Conservation (phyloP, 2,888 invertebrate species). For the Mayetiola destructor region DNA sequence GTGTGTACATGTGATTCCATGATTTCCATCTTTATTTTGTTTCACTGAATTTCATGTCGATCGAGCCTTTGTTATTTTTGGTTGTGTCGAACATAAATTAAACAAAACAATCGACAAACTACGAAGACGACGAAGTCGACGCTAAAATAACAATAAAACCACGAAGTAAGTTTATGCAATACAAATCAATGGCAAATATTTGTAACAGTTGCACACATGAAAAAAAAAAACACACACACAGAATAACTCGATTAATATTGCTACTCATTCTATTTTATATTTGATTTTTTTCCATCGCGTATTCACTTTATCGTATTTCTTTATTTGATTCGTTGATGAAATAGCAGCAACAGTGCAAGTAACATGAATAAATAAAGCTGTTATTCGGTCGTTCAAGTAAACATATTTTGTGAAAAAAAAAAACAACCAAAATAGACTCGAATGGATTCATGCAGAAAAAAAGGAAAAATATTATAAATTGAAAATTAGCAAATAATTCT, state of each 20-base stretch:
- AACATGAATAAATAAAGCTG: slow-evolving; percentile 12
- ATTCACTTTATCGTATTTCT: too few species aligned
- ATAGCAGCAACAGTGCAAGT: too few species aligned
- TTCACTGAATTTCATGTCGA: not conserved
- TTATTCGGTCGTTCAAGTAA: too few species aligned
- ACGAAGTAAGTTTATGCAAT: slow-evolving; percentile 4
- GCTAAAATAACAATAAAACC: slow-evolving; percentile 7
- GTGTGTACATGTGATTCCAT: not conserved
- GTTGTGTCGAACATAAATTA: not conserved
- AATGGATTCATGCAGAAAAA: not conserved
- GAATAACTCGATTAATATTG: slow-evolving; percentile 8
- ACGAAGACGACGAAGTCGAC: too few species aligned
- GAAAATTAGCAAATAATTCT: not conserved
- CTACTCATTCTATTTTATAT: not conserved
- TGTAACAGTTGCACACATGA: slow-evolving; percentile 12
- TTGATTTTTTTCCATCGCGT: not conserved
- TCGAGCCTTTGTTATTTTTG: not conserved
- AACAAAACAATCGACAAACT: not conserved
- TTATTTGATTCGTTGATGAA: slow-evolving; percentile 1
- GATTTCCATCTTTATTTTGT: not conserved
- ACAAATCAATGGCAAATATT: slow-evolving; percentile 12
- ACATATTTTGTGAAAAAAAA: slow-evolving; percentile 1
- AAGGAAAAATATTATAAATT: not conserved
- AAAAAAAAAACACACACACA: too few species aligned
- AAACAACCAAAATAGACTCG: not conserved